These are phyloP conservation scores for Bellardia pandia DNA, from an alignment of 2,888 invertebrate genomes.

Conservation along the genomic window DNA sequence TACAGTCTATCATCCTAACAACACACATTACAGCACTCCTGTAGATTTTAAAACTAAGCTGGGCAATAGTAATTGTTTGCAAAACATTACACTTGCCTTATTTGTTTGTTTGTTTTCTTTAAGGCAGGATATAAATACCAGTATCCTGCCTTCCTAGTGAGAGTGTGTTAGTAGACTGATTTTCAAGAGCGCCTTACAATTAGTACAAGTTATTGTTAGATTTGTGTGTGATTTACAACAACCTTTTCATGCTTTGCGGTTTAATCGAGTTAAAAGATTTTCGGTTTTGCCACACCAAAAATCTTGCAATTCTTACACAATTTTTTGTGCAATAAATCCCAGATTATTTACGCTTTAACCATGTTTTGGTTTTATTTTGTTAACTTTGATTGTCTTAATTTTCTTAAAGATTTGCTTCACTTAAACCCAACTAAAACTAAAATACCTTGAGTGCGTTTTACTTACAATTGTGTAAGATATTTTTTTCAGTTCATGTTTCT, in stretches of 20 bases:
- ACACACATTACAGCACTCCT: constrained; percentile 16
- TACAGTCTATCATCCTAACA: neutral
- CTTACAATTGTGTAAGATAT: neutral
- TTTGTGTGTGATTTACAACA: constrained; percentile 32
- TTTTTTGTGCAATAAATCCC: constrained; percentile 34
- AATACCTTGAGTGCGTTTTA: constrained; percentile 23
- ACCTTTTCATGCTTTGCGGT: constrained; percentile 74
- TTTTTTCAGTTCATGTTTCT: neutral
- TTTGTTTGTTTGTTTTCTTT: neutral
- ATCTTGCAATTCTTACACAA: constrained; percentile 33
- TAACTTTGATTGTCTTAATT: constrained; percentile 54
- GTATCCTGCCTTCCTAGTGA: constrained; percentile 20
- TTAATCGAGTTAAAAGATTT: constrained; percentile 73
- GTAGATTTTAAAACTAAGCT: constrained; percentile 10
- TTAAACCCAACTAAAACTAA: constrained; percentile 18
- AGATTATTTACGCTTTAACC: constrained; percentile 64
- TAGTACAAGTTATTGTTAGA: constrained; percentile 35
- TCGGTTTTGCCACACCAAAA: neutral
- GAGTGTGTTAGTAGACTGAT: constrained; percentile 22
- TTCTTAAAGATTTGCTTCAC: constrained; percentile 35
- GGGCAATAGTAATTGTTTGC: constrained; percentile 33
- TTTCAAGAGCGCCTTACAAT: constrained; percentile 31
- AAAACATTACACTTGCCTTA: constrained; percentile 28
- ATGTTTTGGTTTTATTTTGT: constrained; percentile 60
- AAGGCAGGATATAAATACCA: neutral